Evolutionary conservation across 2,888 invertebrate genomes (phyloP), one percentile per base, ranked within the genome.

Genomic region (Beris chalybata): DNA sequence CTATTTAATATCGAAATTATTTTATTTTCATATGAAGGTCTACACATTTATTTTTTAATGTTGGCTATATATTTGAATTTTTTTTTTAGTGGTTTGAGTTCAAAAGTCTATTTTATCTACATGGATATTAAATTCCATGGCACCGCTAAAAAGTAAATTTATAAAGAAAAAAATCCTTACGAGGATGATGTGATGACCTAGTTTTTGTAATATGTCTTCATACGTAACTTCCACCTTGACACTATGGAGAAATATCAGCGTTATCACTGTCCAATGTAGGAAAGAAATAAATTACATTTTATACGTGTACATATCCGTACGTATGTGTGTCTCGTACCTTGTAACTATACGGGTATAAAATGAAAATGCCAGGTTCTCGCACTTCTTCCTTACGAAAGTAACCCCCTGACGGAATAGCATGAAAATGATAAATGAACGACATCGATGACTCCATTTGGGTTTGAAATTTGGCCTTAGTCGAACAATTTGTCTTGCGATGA

Each of bases 401-500:
- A 38, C 15, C 61, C 50, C 52, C 50, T 61, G 13, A 50, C 38
- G 50, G 31, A n/a, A 48, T 48, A 52, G 61, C 61, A 15, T 61
- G 31, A 30, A 61, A 61, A 61, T 61, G 61, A 61, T 61, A 61
- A 61, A 61, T 61, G 61, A 61, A 52, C 50, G 61, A 61, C 61
- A 61, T 61, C 61, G 61, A 61, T 61, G 61, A 61, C 61, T 61
- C 61, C 61, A 61, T 61, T 61, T 61, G 61, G 61, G 52, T 52
- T 43, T 52, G 61, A 61, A 61, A 61, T 61, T 61, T 61, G 61
- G 61, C 61, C 61, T 61, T 61, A 61, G 61, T 61, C 38, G 61
- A 61, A 61, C 61, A 61, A 61, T 61, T 61, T 61, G 61, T 61
- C 61, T 61, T 61, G 12, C 32, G 61, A 61, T 61, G 61, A 61